phyloP scores from a whole-genome alignment of 2,113 vertebrate species.

The Tyto alba region DNA sequence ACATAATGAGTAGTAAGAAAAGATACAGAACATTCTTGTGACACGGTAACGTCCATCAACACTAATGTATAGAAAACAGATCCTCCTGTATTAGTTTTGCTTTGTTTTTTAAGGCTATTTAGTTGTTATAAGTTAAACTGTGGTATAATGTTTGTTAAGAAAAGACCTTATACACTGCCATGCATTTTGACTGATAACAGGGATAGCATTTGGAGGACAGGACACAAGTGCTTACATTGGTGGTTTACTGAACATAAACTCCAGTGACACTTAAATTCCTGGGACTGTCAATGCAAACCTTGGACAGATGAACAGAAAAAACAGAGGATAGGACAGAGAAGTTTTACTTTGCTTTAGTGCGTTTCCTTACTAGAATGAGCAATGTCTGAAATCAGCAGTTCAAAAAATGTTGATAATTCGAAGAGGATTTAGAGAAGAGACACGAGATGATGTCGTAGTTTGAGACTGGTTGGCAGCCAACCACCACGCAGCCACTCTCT shows the following conservation, averaged over 20 bases:
- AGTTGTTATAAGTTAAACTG: neutral
- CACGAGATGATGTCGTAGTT: too few relatives aligned
- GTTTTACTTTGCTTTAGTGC: neutral
- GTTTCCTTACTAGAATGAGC: neutral
- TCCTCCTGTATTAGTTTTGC: neutral
- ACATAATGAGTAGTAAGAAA: neutral
- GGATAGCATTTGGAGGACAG: neutral
- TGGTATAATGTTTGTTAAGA: neutral
- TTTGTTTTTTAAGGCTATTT: neutral
- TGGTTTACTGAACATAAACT: neutral
- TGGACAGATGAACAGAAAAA: neutral
- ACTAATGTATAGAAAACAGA: neutral
- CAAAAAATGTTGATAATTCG: neutral
- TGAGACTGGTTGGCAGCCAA: too few relatives aligned
- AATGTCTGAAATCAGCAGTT: neutral
- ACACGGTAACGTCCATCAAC: neutral
- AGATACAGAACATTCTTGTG: fast-evolving
- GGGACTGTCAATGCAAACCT: neutral
- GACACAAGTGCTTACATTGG: neutral
- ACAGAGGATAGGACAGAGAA: neutral
- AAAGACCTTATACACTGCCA: neutral
- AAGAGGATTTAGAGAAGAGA: neutral
- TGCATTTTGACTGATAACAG: neutral
- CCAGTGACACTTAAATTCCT: neutral
- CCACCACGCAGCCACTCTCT: too few relatives aligned